A percentile compares a stretch with the other conserved stretches of the same genome.
Evolutionary conservation across 2,113 vertebrate genomes (phyloP).

Genomic region (Cyanistes caeruleus): DNA sequence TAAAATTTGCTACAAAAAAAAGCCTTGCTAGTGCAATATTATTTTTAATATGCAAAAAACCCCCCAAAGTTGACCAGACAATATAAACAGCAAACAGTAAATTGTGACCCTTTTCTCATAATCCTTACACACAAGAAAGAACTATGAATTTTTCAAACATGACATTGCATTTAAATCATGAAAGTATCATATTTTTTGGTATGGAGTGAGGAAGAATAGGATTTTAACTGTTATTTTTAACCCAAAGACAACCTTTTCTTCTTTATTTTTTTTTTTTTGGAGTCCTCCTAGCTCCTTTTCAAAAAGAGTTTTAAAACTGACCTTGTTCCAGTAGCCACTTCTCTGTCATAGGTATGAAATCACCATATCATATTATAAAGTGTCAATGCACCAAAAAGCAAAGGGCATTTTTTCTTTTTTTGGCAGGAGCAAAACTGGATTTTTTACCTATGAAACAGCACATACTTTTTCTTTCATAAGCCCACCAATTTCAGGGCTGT

Average conservation of each 20-base stretch:
- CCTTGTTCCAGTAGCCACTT: conserved; percentile 44
- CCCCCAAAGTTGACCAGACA: not conserved
- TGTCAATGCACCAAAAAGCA: conserved; percentile 53
- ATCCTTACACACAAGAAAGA: not conserved
- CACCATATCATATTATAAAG: not conserved
- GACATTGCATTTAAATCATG: not conserved
- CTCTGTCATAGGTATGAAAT: conserved; percentile 20
- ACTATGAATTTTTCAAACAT: not conserved
- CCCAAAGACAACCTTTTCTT: not conserved
- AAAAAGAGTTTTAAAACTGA: conserved; percentile 28
- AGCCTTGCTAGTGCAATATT: not conserved
- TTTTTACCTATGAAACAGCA: not conserved
- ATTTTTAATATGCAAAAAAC: not conserved
- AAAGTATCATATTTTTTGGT: not conserved
- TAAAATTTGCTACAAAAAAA: not conserved
- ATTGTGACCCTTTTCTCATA: not conserved
- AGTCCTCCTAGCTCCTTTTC: conserved; percentile 3
- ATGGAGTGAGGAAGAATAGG: not conserved
- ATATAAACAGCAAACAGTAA: not conserved
- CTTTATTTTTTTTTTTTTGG: not conserved
- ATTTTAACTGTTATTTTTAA: conserved; percentile 30
- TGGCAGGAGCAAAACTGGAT: not conserved
- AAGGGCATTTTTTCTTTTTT: not conserved
- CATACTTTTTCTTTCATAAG: not conserved
- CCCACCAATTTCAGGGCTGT: not conserved